phyloP scores from a whole-genome alignment of 2,113 vertebrate genomes.

The Solenodon paradoxus region DNA sequence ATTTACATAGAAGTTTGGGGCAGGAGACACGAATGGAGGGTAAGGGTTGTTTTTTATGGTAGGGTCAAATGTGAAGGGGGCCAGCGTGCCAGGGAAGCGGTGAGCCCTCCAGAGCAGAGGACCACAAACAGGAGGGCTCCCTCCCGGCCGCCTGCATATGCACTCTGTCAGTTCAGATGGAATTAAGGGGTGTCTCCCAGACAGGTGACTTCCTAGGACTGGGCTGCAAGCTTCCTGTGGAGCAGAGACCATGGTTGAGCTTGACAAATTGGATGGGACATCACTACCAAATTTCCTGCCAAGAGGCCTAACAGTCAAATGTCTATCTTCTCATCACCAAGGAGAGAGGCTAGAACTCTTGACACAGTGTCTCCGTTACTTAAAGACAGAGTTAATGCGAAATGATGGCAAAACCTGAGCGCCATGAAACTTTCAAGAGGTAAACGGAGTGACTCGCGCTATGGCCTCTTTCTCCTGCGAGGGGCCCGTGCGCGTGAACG shows the following conservation, averaged over 20 bases:
- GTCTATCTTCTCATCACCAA: slow-evolving; percentile 69
- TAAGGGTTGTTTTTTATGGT: background rate
- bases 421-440: slow-evolving; percentile 64
- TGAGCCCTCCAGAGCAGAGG: background rate
- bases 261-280: slow-evolving; percentile 87
- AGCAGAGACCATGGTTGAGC: slow-evolving; percentile 75
- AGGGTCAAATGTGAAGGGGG: slow-evolving; percentile 57
- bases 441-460: background rate
- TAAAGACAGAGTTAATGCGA: slow-evolving; percentile 73
- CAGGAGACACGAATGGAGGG: background rate
- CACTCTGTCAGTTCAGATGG: slow-evolving; percentile 80
- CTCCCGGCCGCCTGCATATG: slow-evolving; percentile 76
- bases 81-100: background rate
- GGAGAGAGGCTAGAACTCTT: slow-evolving; percentile 62
- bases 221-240: slow-evolving; percentile 70
- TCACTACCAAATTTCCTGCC: slow-evolving; percentile 84
- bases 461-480: background rate
- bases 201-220: slow-evolving; percentile 80
- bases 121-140: background rate
- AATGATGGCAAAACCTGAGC: slow-evolving; percentile 42
- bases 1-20: slow-evolving; percentile 5
- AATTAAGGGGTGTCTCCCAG: slow-evolving; percentile 61
- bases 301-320: slow-evolving; percentile 85
- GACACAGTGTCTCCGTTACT: slow-evolving; percentile 76
- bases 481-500: accelerated